Percentiles rank a stretch among this genome's conserved stretches.
Evolutionary conservation across 1,140 invertebrate genomes (phyloP).

Genomic region (Ladona fulva): DNA sequence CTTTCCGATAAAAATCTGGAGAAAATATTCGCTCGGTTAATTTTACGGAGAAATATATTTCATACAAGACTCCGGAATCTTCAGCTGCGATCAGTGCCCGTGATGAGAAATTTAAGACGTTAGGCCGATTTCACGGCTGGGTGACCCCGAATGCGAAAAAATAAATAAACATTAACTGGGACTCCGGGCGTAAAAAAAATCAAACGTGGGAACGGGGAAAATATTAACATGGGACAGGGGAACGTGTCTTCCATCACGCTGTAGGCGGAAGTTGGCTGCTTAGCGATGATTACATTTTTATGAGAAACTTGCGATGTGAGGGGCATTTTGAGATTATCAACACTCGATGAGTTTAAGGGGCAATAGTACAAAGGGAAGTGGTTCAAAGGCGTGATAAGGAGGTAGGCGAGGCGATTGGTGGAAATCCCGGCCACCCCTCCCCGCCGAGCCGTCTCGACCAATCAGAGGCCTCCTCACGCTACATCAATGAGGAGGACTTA

Average conservation of each 20-base stretch:
- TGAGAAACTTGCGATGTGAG: neutral
- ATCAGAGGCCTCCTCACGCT: neutral
- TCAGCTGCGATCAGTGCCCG: too few species aligned
- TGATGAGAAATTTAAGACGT: too few species aligned
- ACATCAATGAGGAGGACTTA: neutral
- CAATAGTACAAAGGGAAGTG: neutral
- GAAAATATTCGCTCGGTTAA: too few species aligned
- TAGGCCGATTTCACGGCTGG: too few species aligned
- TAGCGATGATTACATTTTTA: neutral
- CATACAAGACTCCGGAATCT: too few species aligned
- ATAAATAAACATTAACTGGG: too few species aligned
- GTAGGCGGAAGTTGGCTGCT: neutral
- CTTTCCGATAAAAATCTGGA: too few species aligned
- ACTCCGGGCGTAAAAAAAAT: too few species aligned
- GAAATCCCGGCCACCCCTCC: neutral
- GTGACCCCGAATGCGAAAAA: too few species aligned
- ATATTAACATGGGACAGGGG: neutral
- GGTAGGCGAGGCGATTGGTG: neutral
- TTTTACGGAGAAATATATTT: too few species aligned
- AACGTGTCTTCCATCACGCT: neutral
- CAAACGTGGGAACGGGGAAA: too few species aligned
- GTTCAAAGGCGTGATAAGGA: neutral
- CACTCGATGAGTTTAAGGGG: constrained; percentile 2
- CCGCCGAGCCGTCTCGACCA: neutral
- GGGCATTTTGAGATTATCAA: neutral